A percentile compares a stretch with the other conserved stretches of the same genome.
Evolutionary conservation across 2,113 vertebrate genomes (phyloP).

Genomic region (Thalassoma bifasciatum): DNA sequence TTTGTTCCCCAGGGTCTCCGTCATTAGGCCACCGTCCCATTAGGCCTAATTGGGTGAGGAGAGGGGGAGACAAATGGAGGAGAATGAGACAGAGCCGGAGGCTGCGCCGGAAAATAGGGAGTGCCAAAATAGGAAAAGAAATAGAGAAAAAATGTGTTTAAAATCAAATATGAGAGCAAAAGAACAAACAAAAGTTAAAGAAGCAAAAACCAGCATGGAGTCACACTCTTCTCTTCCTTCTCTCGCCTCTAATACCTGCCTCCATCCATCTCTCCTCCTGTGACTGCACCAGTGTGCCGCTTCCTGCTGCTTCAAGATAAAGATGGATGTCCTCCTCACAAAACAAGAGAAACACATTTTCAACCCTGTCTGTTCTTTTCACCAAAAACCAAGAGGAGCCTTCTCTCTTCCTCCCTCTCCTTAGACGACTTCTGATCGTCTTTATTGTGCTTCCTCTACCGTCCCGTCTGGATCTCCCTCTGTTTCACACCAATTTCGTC

Average conservation of each 20-base stretch:
- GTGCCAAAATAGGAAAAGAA: not conserved
- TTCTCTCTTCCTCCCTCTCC: conserved; percentile 10
- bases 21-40: conserved; percentile 78
- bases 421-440: not conserved
- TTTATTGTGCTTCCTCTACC: not conserved
- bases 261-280: conserved; percentile 6
- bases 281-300: conserved; percentile 25
- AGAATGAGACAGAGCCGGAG: conserved; percentile 44
- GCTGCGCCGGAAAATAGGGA: conserved; percentile 29
- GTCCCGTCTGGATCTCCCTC: conserved; percentile 13
- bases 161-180: not conserved
- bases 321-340: conserved; percentile 48
- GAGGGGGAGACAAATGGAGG: conserved; percentile 50
- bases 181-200: conserved; percentile 7
- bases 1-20: conserved; percentile 73
- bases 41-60: conserved; percentile 76
- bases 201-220: not conserved
- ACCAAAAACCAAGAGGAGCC: conserved; percentile 4
- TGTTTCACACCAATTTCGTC: conserved; percentile 44
- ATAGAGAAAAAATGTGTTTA: not conserved
- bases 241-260: not conserved
- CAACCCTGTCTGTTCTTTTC: conserved; percentile 39
- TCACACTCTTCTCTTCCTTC: not conserved
- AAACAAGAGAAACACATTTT: conserved; percentile 50
- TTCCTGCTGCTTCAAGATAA: conserved; percentile 59